Conservation (phyloP, 2,888 invertebrate species). For the Salpingus planirostris region DNA sequence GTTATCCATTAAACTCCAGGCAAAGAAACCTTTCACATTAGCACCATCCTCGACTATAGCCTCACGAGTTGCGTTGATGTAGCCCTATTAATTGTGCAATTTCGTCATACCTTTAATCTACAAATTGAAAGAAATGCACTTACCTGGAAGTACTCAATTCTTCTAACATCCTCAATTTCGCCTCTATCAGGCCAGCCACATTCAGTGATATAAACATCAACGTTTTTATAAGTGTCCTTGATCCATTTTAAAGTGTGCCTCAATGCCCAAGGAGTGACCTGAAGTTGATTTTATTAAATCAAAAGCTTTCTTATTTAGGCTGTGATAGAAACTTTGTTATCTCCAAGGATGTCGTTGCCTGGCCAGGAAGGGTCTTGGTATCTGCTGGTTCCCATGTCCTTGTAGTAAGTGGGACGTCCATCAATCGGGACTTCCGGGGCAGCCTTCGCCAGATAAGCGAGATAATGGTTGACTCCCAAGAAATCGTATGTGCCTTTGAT, state of each 20-base stretch:
- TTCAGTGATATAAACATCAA: conserved; percentile 48
- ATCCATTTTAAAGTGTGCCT: not conserved
- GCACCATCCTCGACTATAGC: conserved; percentile 35
- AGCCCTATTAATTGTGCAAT: conserved; percentile 34
- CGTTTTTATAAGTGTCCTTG: conserved; percentile 34
- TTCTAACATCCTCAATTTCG: not conserved
- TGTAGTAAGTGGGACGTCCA: not conserved
- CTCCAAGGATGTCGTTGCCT: not conserved
- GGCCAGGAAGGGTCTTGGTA: not conserved
- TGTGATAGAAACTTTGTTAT: not conserved
- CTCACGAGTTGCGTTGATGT: conserved; percentile 40
- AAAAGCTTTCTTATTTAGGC: not conserved
- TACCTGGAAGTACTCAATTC: not conserved
- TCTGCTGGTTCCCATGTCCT: not conserved
- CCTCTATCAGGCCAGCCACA: not conserved
- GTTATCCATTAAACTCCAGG: conserved; percentile 32
- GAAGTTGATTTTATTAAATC: not conserved
- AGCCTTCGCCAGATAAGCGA: not conserved
- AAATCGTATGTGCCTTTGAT: not conserved
- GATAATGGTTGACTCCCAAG: not conserved
- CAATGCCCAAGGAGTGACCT: not conserved
- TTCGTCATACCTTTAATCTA: not conserved
- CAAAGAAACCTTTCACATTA: conserved; percentile 39
- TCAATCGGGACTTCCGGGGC: not conserved
- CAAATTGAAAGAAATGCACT: not conserved